Conservation (phyloP, 2,888 invertebrate species). For the Caenorhabditis plicata region DNA sequence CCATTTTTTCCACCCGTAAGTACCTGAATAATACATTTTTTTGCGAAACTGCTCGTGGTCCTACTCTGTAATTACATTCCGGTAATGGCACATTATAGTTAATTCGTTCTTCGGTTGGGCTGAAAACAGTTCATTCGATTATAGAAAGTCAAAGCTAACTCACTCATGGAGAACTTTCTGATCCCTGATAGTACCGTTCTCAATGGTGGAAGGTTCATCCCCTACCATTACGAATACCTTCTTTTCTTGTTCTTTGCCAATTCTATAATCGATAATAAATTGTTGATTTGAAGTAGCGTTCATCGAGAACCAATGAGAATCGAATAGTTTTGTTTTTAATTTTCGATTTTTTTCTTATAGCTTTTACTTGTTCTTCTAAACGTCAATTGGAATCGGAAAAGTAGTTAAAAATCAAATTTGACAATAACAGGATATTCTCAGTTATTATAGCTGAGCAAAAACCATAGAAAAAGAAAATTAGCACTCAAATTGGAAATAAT, state of each 20-base stretch:
- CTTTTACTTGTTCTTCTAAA: too few species aligned
- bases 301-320: too few species aligned
- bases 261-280: slow-evolving; percentile 11
- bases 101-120: slow-evolving; percentile 25
- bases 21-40: slow-evolving; percentile 18
- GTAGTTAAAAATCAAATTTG: background rate
- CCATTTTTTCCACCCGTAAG: slow-evolving; percentile 37
- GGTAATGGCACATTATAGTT: slow-evolving; percentile 49
- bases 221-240: slow-evolving; percentile 34
- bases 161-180: slow-evolving; percentile 7
- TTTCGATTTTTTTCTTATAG: too few species aligned
- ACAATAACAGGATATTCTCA: background rate
- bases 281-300: too few species aligned
- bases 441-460: too few species aligned
- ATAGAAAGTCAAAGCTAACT: background rate
- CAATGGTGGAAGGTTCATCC: slow-evolving; percentile 8
- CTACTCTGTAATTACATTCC: slow-evolving; percentile 43
- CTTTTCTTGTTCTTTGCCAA: slow-evolving; percentile 37
- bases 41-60: background rate
- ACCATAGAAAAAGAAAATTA: too few species aligned
- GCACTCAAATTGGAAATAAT: too few species aligned
- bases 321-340: too few species aligned
- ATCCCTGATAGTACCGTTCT: background rate
- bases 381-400: too few species aligned
- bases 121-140: slow-evolving; percentile 3